phyloP scores from a whole-genome alignment of 2,113 vertebrate species.

The Erythrolamprus reginae region DNA sequence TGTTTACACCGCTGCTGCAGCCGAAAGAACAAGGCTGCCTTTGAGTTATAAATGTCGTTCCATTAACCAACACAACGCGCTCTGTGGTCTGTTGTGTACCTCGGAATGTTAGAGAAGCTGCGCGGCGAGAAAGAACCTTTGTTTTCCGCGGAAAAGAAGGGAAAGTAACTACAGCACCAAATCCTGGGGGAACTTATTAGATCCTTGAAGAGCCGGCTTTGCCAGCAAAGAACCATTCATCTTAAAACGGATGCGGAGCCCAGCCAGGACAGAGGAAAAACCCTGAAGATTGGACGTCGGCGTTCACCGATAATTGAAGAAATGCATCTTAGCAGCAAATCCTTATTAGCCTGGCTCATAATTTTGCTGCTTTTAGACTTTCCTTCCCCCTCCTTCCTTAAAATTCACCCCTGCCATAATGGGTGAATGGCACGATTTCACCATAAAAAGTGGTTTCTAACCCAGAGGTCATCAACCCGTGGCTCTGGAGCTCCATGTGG shows the following conservation, averaged over 20 bases:
- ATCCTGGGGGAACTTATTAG: conserved; percentile 61
- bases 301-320: neutral
- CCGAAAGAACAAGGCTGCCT: conserved; percentile 35
- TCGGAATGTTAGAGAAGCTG: conserved; percentile 18
- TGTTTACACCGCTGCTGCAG: conserved; percentile 28
- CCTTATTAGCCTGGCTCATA: neutral
- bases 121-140: neutral
- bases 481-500: no score
- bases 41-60: conserved; percentile 34
- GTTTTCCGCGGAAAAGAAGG: conserved; percentile 9
- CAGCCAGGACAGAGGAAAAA: conserved; percentile 39
- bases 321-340: neutral
- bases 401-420: neutral
- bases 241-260: conserved; percentile 49
- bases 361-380: neutral
- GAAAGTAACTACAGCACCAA: conserved; percentile 20
- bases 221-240: conserved; percentile 58
- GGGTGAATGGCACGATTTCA: neutral
- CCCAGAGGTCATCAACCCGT: no score
- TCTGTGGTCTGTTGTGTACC: conserved; percentile 12
- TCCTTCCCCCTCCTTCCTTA: neutral
- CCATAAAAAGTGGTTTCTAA: no score
- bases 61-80: conserved; percentile 33
- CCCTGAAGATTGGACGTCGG: conserved; percentile 20
- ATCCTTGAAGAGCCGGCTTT: conserved; percentile 61